phyloP scores from a whole-genome alignment of 2,888 invertebrate genomes.

The Gisinianus flammeolus region DNA sequence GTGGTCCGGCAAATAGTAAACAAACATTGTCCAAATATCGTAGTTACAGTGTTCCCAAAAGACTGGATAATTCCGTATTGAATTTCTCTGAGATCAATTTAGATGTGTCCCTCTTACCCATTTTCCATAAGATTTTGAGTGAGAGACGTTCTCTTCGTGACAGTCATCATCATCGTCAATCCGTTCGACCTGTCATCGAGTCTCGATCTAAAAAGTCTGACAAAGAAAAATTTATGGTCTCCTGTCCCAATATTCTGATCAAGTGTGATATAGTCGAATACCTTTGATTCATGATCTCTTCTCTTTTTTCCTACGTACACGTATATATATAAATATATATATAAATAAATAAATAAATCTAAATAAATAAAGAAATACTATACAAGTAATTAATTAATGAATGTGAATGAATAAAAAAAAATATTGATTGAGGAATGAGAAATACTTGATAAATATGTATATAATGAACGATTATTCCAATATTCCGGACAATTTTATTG shows the following conservation, averaged over 20 bases:
- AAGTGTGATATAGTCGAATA: constrained; percentile 85
- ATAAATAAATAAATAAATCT: not conserved
- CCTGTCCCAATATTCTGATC: constrained; percentile 92
- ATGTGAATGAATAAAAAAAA: not conserved
- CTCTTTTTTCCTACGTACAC: constrained; percentile 1
- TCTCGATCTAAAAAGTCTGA: constrained; percentile 29
- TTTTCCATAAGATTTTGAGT: constrained; percentile 72
- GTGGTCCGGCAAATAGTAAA: constrained; percentile 60
- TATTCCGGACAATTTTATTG: not conserved
- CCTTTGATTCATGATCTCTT: not conserved
- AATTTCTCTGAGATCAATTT: constrained; percentile 62
- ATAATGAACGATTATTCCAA: not conserved
- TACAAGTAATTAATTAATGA: not conserved
- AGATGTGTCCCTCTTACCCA: constrained; percentile 85
- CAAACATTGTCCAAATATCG: constrained; percentile 59
- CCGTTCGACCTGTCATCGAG: constrained; percentile 29
- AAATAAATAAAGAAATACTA: not conserved
- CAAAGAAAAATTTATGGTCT: constrained; percentile 68
- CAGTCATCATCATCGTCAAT: constrained; percentile 33
- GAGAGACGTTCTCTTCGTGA: constrained; percentile 42
- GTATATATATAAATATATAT: constrained; percentile 1
- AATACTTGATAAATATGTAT: not conserved
- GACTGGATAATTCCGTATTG: constrained; percentile 66
- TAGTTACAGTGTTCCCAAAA: constrained; percentile 72
- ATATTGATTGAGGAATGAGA: not conserved